Base-by-base conservation (phyloP, 1,140 invertebrate genomes). In the Stratiolaelaps scimitus region DNA sequence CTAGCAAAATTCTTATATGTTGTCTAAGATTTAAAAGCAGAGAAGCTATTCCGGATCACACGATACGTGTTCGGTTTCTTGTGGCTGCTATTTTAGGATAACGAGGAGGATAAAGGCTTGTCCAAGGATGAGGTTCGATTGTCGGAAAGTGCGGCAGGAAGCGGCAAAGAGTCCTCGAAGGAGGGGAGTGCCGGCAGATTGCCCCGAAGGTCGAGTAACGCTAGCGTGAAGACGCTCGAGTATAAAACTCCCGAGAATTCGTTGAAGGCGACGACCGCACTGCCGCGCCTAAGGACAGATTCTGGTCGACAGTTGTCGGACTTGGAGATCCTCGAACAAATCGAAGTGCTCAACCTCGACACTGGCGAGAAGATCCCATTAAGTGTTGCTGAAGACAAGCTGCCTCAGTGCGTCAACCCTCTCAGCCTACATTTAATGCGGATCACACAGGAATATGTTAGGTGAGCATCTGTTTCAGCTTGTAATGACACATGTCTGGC, bases 361-460 rank as follows among this genome's bases (percentile, higher is more conserved):
- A 96, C 92, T 5, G 92, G 89, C 5, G 88, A 92, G 77, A 79
- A 84, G 69, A 83, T 92, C 67, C 88, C 89, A 40, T 78, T 93
- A 46, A 91, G 86, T 76, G 83, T 87, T 71, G 90, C 89, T 0
- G 89, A 92, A 74, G 87, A 92, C 72, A 88, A 89, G 74, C 76
- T 92, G 67, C 89, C 89, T 0, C 84, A 88, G 72, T 89, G 89
- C 75, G 86, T 92, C 71, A 89, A 90, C 75, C 92, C 92, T 7
- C 79, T 97, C 19, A 92, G 90, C 19, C 76, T 96, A 64, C 92
- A 96, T 74, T 93, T 97, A 72, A 92, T 96, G 84, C 81, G 89
- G 68, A 78, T 94, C 13, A 92, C 90, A 0, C 88, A 88, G 0
- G 87, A 91, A 77, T 90, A 89, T 74, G 84, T 87, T 46, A 87